Conservation (phyloP, 2,888 invertebrate genomes). For the Nebria brevicollis region DNA sequence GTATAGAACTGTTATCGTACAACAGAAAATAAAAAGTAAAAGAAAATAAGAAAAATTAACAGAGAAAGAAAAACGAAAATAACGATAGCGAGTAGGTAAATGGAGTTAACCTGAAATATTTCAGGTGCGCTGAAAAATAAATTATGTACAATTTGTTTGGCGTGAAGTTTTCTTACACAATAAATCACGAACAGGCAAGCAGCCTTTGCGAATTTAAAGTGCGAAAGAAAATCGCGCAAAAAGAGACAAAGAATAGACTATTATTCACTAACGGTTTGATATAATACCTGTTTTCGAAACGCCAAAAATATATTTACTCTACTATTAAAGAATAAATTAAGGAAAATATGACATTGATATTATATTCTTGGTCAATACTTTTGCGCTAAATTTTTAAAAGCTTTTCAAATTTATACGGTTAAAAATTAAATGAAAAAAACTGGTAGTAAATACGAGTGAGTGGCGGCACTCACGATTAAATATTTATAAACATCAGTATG, state of each 20-base stretch:
- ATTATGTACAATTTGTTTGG: constrained; percentile 46
- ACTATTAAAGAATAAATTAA: neutral
- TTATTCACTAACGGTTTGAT: neutral
- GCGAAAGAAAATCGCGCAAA: neutral
- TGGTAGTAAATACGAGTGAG: too few relatives aligned
- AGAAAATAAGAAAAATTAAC: neutral
- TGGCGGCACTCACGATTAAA: too few relatives aligned
- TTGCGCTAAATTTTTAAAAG: too few relatives aligned
- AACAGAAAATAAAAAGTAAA: neutral
- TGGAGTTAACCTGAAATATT: constrained; percentile 40
- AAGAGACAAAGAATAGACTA: neutral
- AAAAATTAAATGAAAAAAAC: too few relatives aligned
- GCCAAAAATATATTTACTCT: neutral
- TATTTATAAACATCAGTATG: too few relatives aligned
- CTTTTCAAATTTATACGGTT: too few relatives aligned
- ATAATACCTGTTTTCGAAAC: neutral
- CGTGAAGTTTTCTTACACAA: constrained; percentile 39
- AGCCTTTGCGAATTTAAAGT: neutral
- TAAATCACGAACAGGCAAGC: constrained; percentile 29
- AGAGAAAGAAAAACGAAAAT: neutral
- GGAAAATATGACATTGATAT: too few relatives aligned
- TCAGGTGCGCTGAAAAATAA: constrained; percentile 41
- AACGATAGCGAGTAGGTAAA: neutral
- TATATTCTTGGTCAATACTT: too few relatives aligned
- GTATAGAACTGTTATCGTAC: neutral